Evolutionary conservation across 1,140 invertebrate species (phyloP).

Genomic region (Caenorhabditis remanei): DNA sequence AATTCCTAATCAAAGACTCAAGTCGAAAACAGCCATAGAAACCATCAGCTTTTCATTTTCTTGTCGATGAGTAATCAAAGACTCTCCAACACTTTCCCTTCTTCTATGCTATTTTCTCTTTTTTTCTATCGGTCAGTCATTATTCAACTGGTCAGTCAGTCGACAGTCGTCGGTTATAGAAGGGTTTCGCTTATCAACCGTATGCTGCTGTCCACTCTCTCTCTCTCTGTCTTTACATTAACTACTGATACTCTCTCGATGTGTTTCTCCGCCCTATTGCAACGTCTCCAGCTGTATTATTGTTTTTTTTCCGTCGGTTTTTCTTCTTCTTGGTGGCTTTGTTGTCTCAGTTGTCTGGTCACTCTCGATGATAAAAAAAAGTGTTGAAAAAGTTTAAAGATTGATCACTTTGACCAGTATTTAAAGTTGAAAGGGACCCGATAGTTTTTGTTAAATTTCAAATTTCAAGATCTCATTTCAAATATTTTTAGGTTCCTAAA

Average conservation of each 20-base stretch:
- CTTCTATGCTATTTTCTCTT: not conserved
- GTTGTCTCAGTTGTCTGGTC: conserved; percentile 44
- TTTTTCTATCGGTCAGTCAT: not conserved
- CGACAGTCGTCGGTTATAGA: not conserved
- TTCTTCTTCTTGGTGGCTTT: not conserved
- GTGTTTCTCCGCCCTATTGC: not conserved
- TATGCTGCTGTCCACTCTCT: conserved; percentile 31
- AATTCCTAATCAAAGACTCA: too few relatives aligned
- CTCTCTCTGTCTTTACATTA: not conserved
- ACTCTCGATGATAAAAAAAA: not conserved
- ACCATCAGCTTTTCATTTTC: too few relatives aligned
- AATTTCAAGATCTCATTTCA: too few relatives aligned
- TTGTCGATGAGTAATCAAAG: not conserved
- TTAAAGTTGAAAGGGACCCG: not conserved
- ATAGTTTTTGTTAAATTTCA: too few relatives aligned
- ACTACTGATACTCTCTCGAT: not conserved
- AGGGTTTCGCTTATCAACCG: conserved; percentile 36
- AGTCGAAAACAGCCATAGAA: too few relatives aligned
- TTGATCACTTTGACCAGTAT: conserved; percentile 14
- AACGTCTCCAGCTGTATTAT: conserved; percentile 35
- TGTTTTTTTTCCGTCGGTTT: not conserved
- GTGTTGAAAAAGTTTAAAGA: conserved; percentile 23
- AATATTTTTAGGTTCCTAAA: too few relatives aligned
- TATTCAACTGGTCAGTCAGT: conserved; percentile 12
- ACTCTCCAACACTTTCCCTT: not conserved